Evolutionary conservation across 2,888 invertebrate species (phyloP).

Genomic region (Labia minor): DNA sequence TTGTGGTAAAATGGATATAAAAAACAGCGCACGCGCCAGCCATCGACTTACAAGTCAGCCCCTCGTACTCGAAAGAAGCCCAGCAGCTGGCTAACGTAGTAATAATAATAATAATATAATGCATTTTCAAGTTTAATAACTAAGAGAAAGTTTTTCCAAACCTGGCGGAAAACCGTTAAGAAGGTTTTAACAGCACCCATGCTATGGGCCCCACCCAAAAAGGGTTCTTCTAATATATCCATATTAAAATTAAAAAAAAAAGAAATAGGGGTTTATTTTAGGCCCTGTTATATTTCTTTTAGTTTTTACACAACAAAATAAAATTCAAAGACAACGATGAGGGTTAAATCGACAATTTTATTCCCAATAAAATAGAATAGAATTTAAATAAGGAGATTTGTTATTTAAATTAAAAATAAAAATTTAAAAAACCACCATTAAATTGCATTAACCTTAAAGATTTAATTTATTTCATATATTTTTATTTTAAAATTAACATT

Average conservation of each 20-base stretch:
- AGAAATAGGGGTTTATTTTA: not conserved
- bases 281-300: not conserved
- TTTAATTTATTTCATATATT: too few species aligned
- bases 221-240: not conserved
- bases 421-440: too few species aligned
- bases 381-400: too few species aligned
- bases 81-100: constrained; percentile 1
- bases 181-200: not conserved
- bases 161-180: not conserved
- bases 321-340: not conserved
- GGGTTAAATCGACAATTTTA: too few species aligned
- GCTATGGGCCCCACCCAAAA: not conserved
- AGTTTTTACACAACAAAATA: not conserved
- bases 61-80: not conserved
- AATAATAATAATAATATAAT: not conserved
- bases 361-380: too few species aligned
- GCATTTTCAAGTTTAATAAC: constrained; percentile 5
- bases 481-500: too few species aligned
- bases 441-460: too few species aligned
- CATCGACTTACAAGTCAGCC: not conserved
- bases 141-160: not conserved
- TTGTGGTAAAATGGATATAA: not conserved
- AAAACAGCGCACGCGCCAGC: not conserved
- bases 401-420: too few species aligned
- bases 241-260: not conserved